A percentile compares a stretch with the other conserved stretches of the same genome.
Conservation (phyloP, 35 echinoderm and acorn worm genomes). For the Amphiura filiformis region DNA sequence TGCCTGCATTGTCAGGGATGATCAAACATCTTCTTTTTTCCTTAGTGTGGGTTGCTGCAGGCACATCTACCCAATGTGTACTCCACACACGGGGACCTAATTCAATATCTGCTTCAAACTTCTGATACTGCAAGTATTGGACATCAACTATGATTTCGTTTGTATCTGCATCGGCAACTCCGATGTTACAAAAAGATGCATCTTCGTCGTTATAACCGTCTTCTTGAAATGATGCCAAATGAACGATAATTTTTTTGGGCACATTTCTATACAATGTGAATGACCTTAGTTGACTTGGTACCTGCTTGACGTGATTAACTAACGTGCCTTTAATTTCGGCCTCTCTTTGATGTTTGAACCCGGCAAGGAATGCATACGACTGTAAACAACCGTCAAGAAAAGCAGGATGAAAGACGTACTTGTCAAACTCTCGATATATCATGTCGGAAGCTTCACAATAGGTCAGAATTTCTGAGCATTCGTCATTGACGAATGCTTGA, state of each 20-base stretch:
- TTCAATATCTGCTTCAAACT: conserved; percentile 2
- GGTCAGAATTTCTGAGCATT: background rate
- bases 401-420: conserved; percentile 44
- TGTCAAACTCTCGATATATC: background rate
- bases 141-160: background rate
- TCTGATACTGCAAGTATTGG: background rate
- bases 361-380: background rate
- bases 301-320: background rate
- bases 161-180: conserved; percentile 15
- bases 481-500: conserved; percentile 15
- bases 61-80: background rate
- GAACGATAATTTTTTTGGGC: background rate
- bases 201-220: background rate
- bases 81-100: background rate
- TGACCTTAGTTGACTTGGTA: background rate
- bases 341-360: background rate
- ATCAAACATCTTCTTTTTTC: background rate
- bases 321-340: background rate
- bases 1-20: background rate
- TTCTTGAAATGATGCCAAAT: background rate
- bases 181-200: background rate
- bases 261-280: background rate
- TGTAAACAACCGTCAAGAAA: conserved; percentile 47
- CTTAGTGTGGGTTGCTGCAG: background rate
- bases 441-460: background rate